Evolutionary conservation across 2,888 invertebrate species (phyloP).

Genomic region (Onchidella celtica): DNA sequence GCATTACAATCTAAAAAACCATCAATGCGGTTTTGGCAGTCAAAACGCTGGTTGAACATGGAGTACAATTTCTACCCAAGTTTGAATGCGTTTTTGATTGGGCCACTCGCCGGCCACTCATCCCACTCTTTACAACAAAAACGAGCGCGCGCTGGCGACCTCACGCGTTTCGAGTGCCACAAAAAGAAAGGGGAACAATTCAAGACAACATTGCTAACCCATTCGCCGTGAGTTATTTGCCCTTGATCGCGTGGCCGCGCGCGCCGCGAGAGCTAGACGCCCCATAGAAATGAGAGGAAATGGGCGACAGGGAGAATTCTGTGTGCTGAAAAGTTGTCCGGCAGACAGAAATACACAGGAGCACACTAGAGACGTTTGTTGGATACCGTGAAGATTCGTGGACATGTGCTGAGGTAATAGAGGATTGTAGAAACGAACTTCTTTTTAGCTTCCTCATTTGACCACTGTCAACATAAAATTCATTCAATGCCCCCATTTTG

Average conservation of each 20-base stretch:
- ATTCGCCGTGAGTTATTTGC: conserved; percentile 46
- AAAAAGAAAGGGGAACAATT: conserved; percentile 26
- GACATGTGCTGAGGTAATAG: conserved; percentile 34
- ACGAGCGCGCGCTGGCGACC: conserved; percentile 17
- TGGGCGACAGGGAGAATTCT: not conserved
- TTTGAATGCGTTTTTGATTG: conserved; percentile 46
- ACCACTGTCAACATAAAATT: conserved; percentile 40
- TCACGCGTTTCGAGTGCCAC: conserved; percentile 20
- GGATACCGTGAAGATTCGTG: conserved; percentile 6
- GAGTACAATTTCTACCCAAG: conserved; percentile 23
- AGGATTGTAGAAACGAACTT: conserved; percentile 15
- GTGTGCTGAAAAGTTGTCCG: not conserved
- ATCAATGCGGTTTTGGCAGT: conserved; percentile 46
- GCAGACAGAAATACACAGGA: not conserved
- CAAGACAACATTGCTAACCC: conserved; percentile 20
- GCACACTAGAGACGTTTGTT: conserved; percentile 20
- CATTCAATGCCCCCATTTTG: not conserved
- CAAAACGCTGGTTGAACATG: conserved; percentile 41
- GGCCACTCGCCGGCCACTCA: conserved; percentile 10
- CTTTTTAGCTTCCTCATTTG: conserved; percentile 31
- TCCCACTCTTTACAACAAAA: conserved; percentile 15
- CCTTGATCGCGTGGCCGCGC: conserved; percentile 42
- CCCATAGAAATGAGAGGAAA: not conserved
- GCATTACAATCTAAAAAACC: not conserved
- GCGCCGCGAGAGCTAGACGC: not conserved